Percentiles rank a stretch among this genome's conserved stretches.
Conservation (phyloP, 2,888 invertebrate genomes). For the Cheilosia soror region DNA sequence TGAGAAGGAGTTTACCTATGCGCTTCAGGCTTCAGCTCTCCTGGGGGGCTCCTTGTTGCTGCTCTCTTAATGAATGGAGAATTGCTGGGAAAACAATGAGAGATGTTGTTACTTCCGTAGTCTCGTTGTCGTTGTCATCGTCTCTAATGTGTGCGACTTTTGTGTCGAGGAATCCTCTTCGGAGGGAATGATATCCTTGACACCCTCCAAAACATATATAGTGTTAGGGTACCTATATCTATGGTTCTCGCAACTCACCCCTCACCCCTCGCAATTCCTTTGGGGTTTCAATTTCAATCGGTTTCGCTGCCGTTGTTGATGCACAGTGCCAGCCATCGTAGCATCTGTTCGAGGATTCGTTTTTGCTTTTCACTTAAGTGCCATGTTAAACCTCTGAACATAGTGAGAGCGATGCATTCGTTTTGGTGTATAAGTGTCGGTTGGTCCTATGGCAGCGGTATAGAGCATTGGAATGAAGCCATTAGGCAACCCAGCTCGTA, state of each 20-base stretch:
- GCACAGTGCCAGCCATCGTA: constrained; percentile 32
- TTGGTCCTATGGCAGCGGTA: constrained; percentile 17
- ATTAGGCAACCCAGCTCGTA: constrained; percentile 70
- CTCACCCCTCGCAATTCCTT: neutral
- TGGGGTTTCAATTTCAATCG: constrained; percentile 71
- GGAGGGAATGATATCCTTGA: constrained; percentile 15
- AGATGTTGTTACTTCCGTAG: constrained; percentile 68
- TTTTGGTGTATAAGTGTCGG: constrained; percentile 37
- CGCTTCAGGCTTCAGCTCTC: constrained; percentile 9
- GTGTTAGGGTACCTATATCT: too few species aligned
- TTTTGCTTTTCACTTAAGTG: constrained; percentile 74
- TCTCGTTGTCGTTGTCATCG: constrained; percentile 30
- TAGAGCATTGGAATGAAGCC: constrained; percentile 63
- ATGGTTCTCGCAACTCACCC: too few species aligned
- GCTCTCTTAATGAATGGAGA: constrained; percentile 60
- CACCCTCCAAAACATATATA: constrained; percentile 9
- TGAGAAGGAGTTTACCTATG: constrained; percentile 32
- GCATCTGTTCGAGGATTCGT: constrained; percentile 69
- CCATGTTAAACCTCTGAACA: constrained; percentile 73
- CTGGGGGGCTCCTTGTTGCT: constrained; percentile 11
- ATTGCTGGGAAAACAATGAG: constrained; percentile 48
- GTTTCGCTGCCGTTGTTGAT: constrained; percentile 58
- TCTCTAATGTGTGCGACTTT: constrained; percentile 24
- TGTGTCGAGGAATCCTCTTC: constrained; percentile 7
- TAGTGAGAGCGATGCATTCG: constrained; percentile 40